A percentile compares a stretch with the other conserved stretches of the same genome.
These are phyloP conservation scores for Drosophila pseudotalamancana DNA, from an alignment of 2,888 invertebrate genomes.

Conservation along the genomic window DNA sequence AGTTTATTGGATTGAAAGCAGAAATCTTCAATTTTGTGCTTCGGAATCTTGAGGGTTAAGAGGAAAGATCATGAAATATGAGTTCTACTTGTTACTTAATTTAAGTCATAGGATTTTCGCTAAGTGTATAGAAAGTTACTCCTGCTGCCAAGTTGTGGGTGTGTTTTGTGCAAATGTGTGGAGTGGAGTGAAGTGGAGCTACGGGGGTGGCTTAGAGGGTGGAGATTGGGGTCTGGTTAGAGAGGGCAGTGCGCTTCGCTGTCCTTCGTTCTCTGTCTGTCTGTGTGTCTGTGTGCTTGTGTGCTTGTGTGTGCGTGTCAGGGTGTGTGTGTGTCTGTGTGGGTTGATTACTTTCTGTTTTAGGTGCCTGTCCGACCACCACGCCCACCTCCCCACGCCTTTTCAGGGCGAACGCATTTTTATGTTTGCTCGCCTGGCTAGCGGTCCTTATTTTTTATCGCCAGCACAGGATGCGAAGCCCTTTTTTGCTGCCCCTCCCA, in stretches of 20 bases:
- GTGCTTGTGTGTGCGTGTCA: conserved; percentile 32
- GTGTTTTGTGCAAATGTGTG: conserved; percentile 77
- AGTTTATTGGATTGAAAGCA: too few relatives aligned
- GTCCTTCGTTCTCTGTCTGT: conserved; percentile 22
- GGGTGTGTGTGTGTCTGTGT: conserved; percentile 49
- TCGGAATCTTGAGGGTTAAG: neutral
- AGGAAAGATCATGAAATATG: neutral
- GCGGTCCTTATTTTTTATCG: conserved; percentile 72
- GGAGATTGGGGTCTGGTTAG: neutral
- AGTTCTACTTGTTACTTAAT: neutral
- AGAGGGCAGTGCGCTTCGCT: conserved; percentile 19
- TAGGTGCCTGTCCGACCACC: conserved; percentile 67
- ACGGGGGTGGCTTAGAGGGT: conserved; percentile 1
- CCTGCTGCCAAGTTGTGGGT: conserved; percentile 76
- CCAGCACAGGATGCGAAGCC: conserved; percentile 56
- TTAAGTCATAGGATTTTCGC: neutral
- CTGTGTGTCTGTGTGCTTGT: neutral
- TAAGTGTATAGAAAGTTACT: conserved; percentile 59
- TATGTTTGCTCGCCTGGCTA: conserved; percentile 77
- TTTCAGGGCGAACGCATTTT: conserved; percentile 73
- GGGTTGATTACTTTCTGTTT: conserved; percentile 79
- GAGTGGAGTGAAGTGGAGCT: conserved; percentile 12
- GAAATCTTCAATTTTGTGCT: too few relatives aligned
- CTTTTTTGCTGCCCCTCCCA: conserved; percentile 28
- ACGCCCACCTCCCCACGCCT: conserved; percentile 31